These are phyloP conservation scores for Papilio polyxenes DNA, from an alignment of 1,140 invertebrate genomes.

Conservation along the genomic window DNA sequence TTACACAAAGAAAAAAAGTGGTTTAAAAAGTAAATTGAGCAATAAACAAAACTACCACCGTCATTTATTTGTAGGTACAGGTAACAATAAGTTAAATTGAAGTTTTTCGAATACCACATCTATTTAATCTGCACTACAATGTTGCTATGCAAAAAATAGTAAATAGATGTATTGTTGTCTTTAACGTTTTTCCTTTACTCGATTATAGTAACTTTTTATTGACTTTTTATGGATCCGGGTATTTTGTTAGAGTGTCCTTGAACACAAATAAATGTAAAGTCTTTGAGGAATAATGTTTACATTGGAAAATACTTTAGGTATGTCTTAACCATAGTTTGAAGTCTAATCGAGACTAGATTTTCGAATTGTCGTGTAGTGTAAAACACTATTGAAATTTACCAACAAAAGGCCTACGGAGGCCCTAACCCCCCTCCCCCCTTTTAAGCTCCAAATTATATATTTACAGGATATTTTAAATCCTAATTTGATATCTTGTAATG, in stretches of 20 bases:
- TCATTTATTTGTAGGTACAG: too few species aligned
- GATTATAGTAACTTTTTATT: neutral
- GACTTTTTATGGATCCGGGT: constrained; percentile 12
- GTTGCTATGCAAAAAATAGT: neutral
- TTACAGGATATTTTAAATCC: too few species aligned
- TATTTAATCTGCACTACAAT: neutral
- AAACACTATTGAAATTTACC: too few species aligned
- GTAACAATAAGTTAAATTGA: too few species aligned
- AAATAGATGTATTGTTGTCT: neutral
- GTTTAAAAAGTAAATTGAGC: neutral
- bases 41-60: too few species aligned
- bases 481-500: too few species aligned
- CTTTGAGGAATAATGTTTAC: neutral
- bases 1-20: neutral
- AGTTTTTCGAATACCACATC: neutral
- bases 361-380: too few species aligned
- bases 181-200: neutral
- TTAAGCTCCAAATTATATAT: too few species aligned
- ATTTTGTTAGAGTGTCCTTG: constrained; percentile 12
- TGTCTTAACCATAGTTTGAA: neutral
- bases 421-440: too few species aligned
- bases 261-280: neutral
- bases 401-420: too few species aligned
- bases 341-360: too few species aligned
- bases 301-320: neutral